Evolutionary conservation across 2,888 invertebrate genomes (phyloP), one percentile per base, ranked within the genome.

Genomic region (Drosophila nr. perissopoda): DNA sequence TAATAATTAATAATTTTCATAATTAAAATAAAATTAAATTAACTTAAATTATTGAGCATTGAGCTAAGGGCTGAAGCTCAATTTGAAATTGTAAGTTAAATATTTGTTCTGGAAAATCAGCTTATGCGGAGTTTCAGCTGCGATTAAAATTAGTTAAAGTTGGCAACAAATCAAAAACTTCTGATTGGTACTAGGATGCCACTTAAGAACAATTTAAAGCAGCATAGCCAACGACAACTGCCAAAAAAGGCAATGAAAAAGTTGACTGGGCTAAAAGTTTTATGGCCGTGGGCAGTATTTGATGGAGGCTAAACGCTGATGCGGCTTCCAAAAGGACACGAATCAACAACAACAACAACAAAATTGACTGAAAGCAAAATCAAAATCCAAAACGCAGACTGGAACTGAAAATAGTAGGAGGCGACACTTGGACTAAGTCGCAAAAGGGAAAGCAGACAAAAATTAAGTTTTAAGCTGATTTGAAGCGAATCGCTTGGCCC

Each of bases 401-500:
- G 34, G 29, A 29, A 18, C 11, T 51, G 29, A 56, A 31, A 29
- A 36, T 16, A 11, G 33, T 29, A 13, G 57, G 5, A 10, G 40
- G 34, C 31, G 40, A 64, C 69, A 53, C 36, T 60, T 52, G 74
- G 51, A 33, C 65, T 49, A 53, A 36, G 48, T 13, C 13, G 45
- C 40, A 48, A 49, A 75, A 77, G 66, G 73, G 68, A 82, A 68
- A 79, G 59, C 27, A 27, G 56, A 62, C 68, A 82, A 71, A 82
- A 86, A 77, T 77, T 73, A 72, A 87, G 82, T 81, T 81, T 82
- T 76, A 86, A 86, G 86, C 86, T 82, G 86, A 87, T 86, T 82
- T 80, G 25, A 69, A 57, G 66, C 31, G 29, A 58, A 45, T 21
- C 36, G 49, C 25, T 49, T 49, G 10, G 27, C 6, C 31, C 27